Evolutionary conservation across 2,888 invertebrate genomes (phyloP), one percentile per base, ranked within the genome.

Genomic region (Epistrophe grossulariae): DNA sequence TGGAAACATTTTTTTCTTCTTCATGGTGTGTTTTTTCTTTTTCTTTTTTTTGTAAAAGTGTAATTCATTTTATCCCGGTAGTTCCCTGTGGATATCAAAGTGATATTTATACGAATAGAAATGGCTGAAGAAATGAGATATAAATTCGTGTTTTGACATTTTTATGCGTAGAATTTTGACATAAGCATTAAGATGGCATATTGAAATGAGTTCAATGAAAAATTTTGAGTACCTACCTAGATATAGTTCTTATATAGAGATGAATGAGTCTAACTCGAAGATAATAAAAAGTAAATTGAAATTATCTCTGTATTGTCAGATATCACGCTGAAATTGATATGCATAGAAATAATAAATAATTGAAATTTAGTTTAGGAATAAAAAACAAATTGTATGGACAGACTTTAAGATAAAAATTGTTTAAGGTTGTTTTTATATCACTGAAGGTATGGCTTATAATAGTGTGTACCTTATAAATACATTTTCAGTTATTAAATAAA

Each of bases 121-220:
- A 85, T 85, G 68, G 72, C 77, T 64, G 24, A 70, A 78, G 38
- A 70, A 85, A 85, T 81, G 77, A 50, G 68, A 70, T 85, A 73
- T 84, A 84, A 84, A 84, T 84, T 84, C 77, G 43, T 84, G 84
- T 84, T 84, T 84, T 81, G 84, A 84, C 84, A 84, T 84, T 84
- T 84, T 84, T 84, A 84, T 84, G 77, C 40, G 76, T 68, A 68
- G 52, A 84, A 84, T 84, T 84, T 84, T 84, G 84, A 84, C 84
- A 84, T 84, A 77, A 60, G 68, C 77, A 84, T 73, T 80, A 81
- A 24, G 81, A 80, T 81, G 76, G 81, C 84, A 84, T 77, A 84
- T 84, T 84, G 84, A 84, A 80, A 77, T 84, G 59, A 52, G 28
- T 28, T 68, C 77, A 80, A 80, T 77, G 66, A 77, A 66, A 55